Evolutionary conservation across 2,113 vertebrate species (phyloP).

Genomic region (Micronisus gabar): DNA sequence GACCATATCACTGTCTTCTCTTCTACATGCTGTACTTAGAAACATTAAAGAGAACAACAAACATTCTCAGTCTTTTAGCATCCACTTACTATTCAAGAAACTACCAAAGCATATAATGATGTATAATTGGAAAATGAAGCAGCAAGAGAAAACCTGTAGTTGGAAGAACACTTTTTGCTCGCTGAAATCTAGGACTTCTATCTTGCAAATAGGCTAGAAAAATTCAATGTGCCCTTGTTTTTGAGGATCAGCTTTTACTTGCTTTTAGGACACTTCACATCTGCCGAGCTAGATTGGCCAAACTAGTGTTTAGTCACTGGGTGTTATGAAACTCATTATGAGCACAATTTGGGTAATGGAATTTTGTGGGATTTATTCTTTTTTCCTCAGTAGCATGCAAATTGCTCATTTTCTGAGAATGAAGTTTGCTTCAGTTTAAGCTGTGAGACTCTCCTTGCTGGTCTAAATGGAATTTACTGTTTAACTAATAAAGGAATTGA

Average conservation of each 20-base stretch:
- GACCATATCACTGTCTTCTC: neutral
- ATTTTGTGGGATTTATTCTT: slow-evolving; percentile 25
- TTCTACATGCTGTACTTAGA: neutral
- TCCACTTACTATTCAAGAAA: neutral
- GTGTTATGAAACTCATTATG: neutral
- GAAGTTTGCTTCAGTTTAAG: slow-evolving; percentile 2
- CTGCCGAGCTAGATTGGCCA: neutral
- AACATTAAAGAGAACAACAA: neutral
- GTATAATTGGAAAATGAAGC: neutral
- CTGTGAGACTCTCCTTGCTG: neutral
- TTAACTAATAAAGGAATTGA: slow-evolving; percentile 65
- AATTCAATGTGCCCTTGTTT: neutral
- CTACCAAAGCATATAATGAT: neutral
- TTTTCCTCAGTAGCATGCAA: slow-evolving; percentile 1
- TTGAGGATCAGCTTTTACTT: neutral
- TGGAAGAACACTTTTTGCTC: neutral
- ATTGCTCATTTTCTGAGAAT: slow-evolving; percentile 6
- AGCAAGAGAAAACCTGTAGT: neutral
- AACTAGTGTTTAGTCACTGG: neutral
- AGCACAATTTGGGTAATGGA: neutral
- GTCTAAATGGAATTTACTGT: slow-evolving; percentile 55
- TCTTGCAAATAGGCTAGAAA: neutral
- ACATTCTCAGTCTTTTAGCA: neutral
- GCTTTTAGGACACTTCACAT: neutral
- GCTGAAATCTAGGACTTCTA: neutral